Evolutionary conservation across 1,140 invertebrate genomes (phyloP), one percentile per base, ranked within the genome.

Genomic region (Hyposmocoma kahamanoa): DNA sequence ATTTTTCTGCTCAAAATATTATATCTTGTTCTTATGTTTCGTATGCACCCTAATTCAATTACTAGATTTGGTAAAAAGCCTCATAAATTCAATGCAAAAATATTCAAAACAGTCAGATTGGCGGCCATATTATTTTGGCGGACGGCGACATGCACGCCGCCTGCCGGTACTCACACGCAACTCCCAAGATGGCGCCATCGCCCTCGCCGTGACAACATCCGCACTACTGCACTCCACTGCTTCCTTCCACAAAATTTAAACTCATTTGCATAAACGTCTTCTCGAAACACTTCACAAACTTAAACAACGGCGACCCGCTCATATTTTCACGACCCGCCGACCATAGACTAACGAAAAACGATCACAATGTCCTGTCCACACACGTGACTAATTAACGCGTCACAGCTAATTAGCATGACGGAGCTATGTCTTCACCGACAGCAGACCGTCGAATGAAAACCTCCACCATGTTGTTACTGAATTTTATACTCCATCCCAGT

Each of bases 401-500:
- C 41, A n/a, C 15, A 22, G 67, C 57, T 72, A 72, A 78, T 76
- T 73, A 79, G 52, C 53, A 67, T 67, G 51, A 77, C 77, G 77
- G 81, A 83, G 81, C 75, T 83, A 80, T 83, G 81, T 63, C 73
- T 75, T 72, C 75, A 50, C 63, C 79, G 81, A 69, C 73, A 79
- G 79, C 81, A 59, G 70, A 62, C 56, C 75, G 77, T 67, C 77
- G 81, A 84, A 83, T 84, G 81, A 83, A 83, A 84, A 80, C 70
- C 78, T 76, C 71, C 65, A 75, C 72, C 75, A 84, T 78, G 81
- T 84, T 81, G 81, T 81, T 83, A 84, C 81, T 78, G 84, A 87
- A 87, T 86, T 87, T 87, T 87, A 87, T 87, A 87, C 84, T 85
- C 82, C 79, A 85, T 84, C 79, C 81, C 75, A 78, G 76, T 67